A percentile compares a stretch with the other conserved stretches of the same genome.
Conservation (phyloP, 1,140 invertebrate species). For the Acyrthosiphon pisum region DNA sequence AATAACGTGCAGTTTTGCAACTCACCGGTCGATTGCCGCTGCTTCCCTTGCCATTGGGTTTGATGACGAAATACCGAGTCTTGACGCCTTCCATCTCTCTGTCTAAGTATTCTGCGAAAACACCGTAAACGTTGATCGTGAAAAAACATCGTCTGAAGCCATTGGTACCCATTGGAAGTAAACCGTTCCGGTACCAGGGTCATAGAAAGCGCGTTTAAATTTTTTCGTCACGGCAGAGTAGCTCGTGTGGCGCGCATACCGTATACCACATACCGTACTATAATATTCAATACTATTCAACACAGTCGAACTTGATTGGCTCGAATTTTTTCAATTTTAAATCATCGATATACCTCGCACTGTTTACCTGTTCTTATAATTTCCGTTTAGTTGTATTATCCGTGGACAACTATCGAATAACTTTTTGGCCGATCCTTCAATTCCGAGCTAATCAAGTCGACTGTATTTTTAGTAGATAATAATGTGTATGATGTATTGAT, state of each 20-base stretch:
- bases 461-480: no score
- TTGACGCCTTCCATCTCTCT: background rate
- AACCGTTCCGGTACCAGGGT: background rate
- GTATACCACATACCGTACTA: background rate
- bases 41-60: background rate
- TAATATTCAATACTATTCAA: no score
- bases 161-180: constrained; percentile 30
- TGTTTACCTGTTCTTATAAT: no score
- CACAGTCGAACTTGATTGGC: no score
- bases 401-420: no score
- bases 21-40: background rate
- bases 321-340: no score
- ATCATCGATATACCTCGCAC: no score
- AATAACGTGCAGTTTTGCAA: background rate
- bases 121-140: background rate
- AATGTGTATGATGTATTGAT: rapidly evolving
- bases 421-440: no score
- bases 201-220: background rate
- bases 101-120: background rate
- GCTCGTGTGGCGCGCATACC: background rate
- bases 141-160: background rate
- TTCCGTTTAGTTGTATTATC: no score
- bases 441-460: no score
- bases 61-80: background rate
- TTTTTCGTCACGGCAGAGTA: background rate